A percentile compares a stretch with the other conserved stretches of the same genome.
Evolutionary conservation across 2,797 vertebrate genomes (phyloP).

Genomic region (Euphonia xanthogaster): DNA sequence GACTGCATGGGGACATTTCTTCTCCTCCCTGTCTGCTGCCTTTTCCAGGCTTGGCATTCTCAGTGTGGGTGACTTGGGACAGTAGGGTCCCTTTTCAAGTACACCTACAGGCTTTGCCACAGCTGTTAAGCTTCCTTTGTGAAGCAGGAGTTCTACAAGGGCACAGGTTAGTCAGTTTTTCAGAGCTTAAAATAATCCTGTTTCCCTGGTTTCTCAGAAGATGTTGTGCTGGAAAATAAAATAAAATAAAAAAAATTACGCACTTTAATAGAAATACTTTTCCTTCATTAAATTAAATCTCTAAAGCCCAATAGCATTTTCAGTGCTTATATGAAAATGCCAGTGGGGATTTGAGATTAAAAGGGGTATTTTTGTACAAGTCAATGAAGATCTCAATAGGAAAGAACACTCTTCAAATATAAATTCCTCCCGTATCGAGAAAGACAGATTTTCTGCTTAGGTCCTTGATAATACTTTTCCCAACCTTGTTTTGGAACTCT

Average conservation of each 20-base stretch:
- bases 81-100: conserved; percentile 18
- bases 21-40: background rate
- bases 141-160: conserved; percentile 30
- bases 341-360: conserved; percentile 83
- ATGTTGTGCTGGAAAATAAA: conserved; percentile 56
- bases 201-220: conserved; percentile 64
- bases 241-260: conserved; percentile 53
- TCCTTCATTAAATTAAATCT: conserved; percentile 84
- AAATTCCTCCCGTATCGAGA: conserved; percentile 66
- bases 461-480: conserved; percentile 37
- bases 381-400: conserved; percentile 81
- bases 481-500: conserved; percentile 61
- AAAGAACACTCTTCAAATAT: conserved; percentile 76
- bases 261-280: conserved; percentile 82
- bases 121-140: conserved; percentile 53
- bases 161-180: conserved; percentile 60
- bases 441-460: conserved; percentile 60
- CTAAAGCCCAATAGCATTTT: conserved; percentile 84
- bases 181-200: conserved; percentile 58
- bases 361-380: conserved; percentile 81
- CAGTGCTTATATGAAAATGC: conserved; percentile 80
- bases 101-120: conserved; percentile 22
- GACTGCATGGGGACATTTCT: background rate
- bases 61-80: background rate
- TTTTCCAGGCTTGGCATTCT: conserved; percentile 12